Percentiles rank a stretch among this genome's conserved stretches.
phyloP scores from a whole-genome alignment of 2,888 invertebrate genomes.

The Tetragonisca angustula region DNA sequence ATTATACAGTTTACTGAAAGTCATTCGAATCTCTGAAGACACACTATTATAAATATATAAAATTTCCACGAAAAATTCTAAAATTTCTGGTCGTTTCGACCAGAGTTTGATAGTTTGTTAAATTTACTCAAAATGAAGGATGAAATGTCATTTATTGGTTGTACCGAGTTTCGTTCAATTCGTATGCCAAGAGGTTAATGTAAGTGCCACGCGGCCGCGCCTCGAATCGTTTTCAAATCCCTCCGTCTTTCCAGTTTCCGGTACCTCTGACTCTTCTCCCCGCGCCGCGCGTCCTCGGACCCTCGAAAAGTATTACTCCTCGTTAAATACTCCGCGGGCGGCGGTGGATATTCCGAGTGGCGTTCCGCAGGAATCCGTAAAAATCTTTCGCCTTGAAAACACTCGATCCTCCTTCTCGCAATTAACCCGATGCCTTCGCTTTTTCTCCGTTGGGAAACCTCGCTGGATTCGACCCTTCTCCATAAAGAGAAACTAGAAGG shows the following conservation, averaged over 20 bases:
- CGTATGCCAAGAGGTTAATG: too few relatives aligned
- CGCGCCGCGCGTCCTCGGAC: neutral
- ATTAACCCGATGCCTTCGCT: conserved; percentile 15
- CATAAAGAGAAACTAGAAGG: conserved; percentile 15
- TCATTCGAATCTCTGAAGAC: too few relatives aligned
- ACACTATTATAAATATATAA: too few relatives aligned
- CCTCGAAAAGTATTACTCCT: neutral
- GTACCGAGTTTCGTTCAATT: too few relatives aligned
- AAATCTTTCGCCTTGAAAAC: neutral
- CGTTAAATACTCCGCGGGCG: neutral
- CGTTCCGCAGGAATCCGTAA: neutral
- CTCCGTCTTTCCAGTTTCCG: neutral
- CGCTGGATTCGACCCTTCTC: too few relatives aligned
- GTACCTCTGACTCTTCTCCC: neutral
- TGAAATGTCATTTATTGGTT: too few relatives aligned
- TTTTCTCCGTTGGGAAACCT: conserved; percentile 5
- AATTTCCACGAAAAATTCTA: too few relatives aligned
- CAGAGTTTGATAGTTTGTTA: too few relatives aligned
- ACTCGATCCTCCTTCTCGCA: conserved; percentile 8
- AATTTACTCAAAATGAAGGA: too few relatives aligned
- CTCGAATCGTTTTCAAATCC: neutral
- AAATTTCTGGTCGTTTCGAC: too few relatives aligned
- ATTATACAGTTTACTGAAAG: too few relatives aligned
- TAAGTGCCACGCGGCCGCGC: too few relatives aligned
- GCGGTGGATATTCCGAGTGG: neutral